Evolutionary conservation across 2,888 invertebrate species (phyloP).

Genomic region (Sphaerophoria taeniata): DNA sequence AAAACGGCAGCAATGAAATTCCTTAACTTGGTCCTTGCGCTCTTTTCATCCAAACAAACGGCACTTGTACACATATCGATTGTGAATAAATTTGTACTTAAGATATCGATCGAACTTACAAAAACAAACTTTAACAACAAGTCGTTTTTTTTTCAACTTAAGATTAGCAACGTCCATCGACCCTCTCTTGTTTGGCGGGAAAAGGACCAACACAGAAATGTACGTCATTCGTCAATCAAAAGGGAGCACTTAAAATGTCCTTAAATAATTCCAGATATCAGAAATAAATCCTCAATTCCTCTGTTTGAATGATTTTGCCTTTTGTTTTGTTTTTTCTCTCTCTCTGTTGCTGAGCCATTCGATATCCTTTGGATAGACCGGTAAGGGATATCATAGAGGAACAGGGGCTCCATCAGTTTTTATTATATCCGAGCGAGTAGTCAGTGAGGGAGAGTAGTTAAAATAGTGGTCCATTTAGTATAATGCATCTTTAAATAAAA

Average conservation of each 20-base stretch:
- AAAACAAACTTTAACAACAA: slow-evolving; percentile 57
- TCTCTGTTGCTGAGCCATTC: background rate
- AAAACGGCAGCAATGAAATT: slow-evolving; percentile 41
- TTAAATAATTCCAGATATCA: slow-evolving; percentile 71
- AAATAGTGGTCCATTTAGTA: slow-evolving; percentile 36
- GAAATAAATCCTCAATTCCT: slow-evolving; percentile 59
- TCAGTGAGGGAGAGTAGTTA: slow-evolving; percentile 12
- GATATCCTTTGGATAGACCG: background rate
- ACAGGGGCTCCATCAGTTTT: slow-evolving; percentile 21
- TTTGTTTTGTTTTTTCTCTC: slow-evolving; percentile 2
- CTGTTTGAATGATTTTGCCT: slow-evolving; percentile 9
- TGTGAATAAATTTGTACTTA: slow-evolving; percentile 66
- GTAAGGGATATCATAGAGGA: background rate
- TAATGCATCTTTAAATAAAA: slow-evolving; percentile 64
- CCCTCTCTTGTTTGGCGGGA: slow-evolving; percentile 1
- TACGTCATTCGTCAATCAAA: slow-evolving; percentile 67
- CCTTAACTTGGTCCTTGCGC: slow-evolving; percentile 26
- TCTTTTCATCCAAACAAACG: background rate
- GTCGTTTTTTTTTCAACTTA: background rate
- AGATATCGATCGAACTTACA: slow-evolving; percentile 59
- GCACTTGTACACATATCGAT: slow-evolving; percentile 50
- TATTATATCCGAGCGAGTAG: slow-evolving; percentile 29
- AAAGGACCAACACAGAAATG: slow-evolving; percentile 1
- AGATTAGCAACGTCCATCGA: slow-evolving; percentile 37
- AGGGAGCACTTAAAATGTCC: slow-evolving; percentile 68